Conservation (phyloP, 2,888 invertebrate genomes). For the Atrina japonica region DNA sequence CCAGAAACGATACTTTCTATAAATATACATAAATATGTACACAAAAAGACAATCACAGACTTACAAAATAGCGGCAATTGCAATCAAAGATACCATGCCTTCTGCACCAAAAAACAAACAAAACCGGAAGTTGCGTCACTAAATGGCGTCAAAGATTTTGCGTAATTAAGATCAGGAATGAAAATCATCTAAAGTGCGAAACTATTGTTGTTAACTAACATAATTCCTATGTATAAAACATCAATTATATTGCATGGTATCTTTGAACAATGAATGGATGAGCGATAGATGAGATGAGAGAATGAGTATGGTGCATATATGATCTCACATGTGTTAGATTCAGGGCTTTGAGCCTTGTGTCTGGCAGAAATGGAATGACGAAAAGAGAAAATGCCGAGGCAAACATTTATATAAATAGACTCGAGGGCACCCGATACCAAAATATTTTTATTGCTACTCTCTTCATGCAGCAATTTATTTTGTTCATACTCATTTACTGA, state of each 20-base stretch:
- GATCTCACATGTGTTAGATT: not conserved
- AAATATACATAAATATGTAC: slow-evolving; percentile 72
- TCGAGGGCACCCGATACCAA: not conserved
- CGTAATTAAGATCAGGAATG: too few species aligned
- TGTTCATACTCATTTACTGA: not conserved
- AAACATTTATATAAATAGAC: not conserved
- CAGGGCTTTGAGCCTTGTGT: not conserved
- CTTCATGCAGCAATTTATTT: slow-evolving; percentile 3
- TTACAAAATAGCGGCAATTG: slow-evolving; percentile 10
- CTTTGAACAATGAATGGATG: too few species aligned
- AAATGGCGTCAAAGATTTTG: too few species aligned
- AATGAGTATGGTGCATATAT: not conserved
- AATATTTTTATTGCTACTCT: slow-evolving; percentile 17
- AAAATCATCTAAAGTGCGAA: too few species aligned
- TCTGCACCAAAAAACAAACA: not conserved
- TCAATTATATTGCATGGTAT: too few species aligned
- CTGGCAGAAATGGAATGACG: slow-evolving; percentile 4
- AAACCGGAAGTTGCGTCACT: too few species aligned
- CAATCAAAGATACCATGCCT: slow-evolving; percentile 6
- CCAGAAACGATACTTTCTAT: slow-evolving; percentile 56
- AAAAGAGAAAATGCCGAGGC: too few species aligned
- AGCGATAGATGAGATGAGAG: not conserved
- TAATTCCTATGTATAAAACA: too few species aligned
- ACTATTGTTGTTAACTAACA: too few species aligned
- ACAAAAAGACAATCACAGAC: slow-evolving; percentile 61